Evolutionary conservation across 2,113 vertebrate species (phyloP).

Genomic region (Sphaerodactylus townsendi): DNA sequence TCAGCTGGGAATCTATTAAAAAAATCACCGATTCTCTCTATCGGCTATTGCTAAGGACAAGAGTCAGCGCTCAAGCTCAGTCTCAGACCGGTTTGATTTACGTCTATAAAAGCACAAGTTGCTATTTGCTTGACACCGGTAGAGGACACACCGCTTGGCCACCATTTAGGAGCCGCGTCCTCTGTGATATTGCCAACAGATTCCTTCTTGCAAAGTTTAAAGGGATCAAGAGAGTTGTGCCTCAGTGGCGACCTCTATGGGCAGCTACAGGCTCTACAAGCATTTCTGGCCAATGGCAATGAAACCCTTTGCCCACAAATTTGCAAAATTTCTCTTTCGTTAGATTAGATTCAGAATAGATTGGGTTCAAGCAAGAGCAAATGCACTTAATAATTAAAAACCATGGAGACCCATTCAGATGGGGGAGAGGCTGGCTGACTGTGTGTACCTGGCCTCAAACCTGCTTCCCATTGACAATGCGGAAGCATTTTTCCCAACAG

Average conservation of each 20-base stretch:
- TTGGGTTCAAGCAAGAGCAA: neutral
- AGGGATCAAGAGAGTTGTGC: neutral
- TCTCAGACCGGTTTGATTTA: neutral
- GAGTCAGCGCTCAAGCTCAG: neutral
- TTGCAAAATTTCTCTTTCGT: neutral
- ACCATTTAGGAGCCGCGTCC: neutral
- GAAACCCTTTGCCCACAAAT: neutral
- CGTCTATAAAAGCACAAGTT: neutral
- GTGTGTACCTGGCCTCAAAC: neutral
- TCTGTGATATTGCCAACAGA: slow-evolving; percentile 8
- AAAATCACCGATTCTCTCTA: neutral
- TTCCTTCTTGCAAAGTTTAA: neutral
- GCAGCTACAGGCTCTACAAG: neutral
- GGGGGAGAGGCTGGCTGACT: no score
- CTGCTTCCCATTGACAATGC: neutral
- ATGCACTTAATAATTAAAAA: no score
- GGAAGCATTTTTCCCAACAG: neutral
- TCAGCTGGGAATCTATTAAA: no score
- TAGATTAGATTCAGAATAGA: neutral
- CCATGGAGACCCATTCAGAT: neutral
- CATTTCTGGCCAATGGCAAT: no score
- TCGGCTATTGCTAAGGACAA: neutral
- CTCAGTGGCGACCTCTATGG: slow-evolving; percentile 7
- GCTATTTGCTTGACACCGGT: neutral
- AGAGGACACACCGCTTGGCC: neutral